These are phyloP conservation scores for Nylanderia fulva DNA, from an alignment of 1,140 invertebrate genomes.

Conservation along the genomic window DNA sequence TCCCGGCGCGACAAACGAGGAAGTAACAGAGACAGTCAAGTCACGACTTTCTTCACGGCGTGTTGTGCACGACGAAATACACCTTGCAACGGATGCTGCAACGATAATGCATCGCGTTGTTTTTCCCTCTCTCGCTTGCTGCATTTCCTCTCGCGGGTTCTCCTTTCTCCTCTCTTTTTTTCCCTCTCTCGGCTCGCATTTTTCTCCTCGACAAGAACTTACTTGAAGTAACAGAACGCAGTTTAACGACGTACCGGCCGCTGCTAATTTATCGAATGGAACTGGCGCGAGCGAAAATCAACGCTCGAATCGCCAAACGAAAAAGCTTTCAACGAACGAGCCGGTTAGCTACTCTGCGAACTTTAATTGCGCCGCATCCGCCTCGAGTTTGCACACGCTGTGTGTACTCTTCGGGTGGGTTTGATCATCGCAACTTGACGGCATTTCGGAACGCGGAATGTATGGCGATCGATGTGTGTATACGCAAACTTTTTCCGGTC, in stretches of 20 bases:
- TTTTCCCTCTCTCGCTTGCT: constrained; percentile 13
- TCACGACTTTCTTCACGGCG: constrained; percentile 71
- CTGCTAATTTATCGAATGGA: constrained; percentile 66
- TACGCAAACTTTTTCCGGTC: neutral
- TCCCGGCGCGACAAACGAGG: constrained; percentile 58
- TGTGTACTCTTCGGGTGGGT: constrained; percentile 10
- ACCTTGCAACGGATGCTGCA: constrained; percentile 57
- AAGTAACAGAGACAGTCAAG: constrained; percentile 69
- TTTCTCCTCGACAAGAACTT: constrained; percentile 28
- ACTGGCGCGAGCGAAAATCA: constrained; percentile 50
- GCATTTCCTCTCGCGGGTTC: neutral
- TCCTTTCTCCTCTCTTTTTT: neutral
- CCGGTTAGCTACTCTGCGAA: constrained; percentile 50
- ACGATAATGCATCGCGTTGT: constrained; percentile 48
- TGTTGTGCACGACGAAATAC: constrained; percentile 53
- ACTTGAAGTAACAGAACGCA: constrained; percentile 29
- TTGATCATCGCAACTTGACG: constrained; percentile 39
- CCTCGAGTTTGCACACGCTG: constrained; percentile 41
- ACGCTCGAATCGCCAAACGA: constrained; percentile 35
- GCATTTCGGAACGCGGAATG: neutral
- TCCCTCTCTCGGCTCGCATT: constrained; percentile 29
- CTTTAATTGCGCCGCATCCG: constrained; percentile 54
- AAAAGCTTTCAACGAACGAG: constrained; percentile 61
- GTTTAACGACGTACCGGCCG: constrained; percentile 51
- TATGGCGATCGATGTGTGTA: neutral